Evolutionary conservation across 2,797 vertebrate species (phyloP).

Genomic region (Lacerta agilis): DNA sequence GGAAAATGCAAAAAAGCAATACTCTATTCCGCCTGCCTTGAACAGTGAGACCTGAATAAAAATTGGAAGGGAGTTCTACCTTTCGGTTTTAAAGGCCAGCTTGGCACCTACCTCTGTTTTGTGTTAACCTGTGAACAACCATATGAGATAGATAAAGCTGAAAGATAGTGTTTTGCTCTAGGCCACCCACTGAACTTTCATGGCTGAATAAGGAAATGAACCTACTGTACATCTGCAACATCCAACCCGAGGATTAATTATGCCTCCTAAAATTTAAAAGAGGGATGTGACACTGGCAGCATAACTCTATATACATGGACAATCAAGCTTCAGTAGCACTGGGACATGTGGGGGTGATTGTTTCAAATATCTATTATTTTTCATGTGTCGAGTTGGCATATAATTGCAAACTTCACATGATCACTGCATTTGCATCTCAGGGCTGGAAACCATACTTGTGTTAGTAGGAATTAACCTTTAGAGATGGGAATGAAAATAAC

Average conservation of each 20-base stretch:
- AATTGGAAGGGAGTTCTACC: background rate
- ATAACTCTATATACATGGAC: background rate
- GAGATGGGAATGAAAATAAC: slow-evolving; percentile 53
- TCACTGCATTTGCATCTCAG: background rate
- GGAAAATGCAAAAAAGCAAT: slow-evolving; percentile 1
- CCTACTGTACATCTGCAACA: background rate
- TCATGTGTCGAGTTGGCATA: background rate
- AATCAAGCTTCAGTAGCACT: background rate
- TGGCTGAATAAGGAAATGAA: background rate
- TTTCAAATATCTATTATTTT: background rate
- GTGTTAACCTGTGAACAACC: background rate
- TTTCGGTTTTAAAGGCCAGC: background rate
- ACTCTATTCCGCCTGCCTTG: background rate
- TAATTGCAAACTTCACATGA: background rate
- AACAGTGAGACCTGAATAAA: background rate
- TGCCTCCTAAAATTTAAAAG: background rate
- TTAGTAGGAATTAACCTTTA: slow-evolving; percentile 8
- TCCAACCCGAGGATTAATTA: background rate
- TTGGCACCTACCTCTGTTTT: background rate
- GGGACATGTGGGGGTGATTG: background rate
- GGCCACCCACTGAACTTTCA: background rate
- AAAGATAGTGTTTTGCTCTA: background rate
- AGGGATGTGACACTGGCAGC: background rate
- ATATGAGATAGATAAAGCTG: background rate
- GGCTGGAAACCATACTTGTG: background rate